Conservation (phyloP, 2,113 vertebrate species). For the Nothocercus nigrocapillus region DNA sequence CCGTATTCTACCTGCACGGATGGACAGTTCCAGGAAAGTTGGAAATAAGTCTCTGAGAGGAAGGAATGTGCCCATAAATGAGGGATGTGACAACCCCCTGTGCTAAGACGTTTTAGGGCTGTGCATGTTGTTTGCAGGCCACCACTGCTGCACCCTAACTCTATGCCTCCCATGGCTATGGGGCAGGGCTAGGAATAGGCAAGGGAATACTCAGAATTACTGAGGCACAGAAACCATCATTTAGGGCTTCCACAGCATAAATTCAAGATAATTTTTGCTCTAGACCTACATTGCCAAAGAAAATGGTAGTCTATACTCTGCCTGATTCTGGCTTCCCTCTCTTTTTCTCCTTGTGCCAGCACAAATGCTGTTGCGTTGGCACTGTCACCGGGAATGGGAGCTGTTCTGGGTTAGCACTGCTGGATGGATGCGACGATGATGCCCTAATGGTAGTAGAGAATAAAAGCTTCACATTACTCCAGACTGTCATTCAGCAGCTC, state of each 20-base stretch:
- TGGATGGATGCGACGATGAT: rapidly evolving
- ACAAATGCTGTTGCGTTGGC: not conserved
- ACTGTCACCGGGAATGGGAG: not conserved
- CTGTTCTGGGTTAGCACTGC: not conserved
- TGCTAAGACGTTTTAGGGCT: not conserved
- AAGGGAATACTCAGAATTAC: not conserved
- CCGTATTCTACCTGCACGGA: not conserved
- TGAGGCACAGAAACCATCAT: not conserved
- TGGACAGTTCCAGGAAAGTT: not conserved
- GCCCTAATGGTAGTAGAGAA: not conserved
- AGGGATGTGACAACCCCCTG: not conserved
- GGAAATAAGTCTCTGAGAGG: not conserved
- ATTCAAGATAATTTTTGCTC: not conserved
- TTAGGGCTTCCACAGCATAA: not conserved
- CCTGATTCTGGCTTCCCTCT: not conserved
- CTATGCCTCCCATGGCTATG: not conserved
- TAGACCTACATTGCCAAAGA: not conserved
- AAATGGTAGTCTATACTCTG: not conserved
- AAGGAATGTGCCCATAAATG: not conserved
- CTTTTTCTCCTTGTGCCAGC: not conserved
- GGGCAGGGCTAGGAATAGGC: not conserved
- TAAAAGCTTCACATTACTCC: not conserved
- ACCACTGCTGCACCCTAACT: not conserved
- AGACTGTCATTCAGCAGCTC: not conserved
- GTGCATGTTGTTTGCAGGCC: not conserved